Evolutionary conservation across 2,888 invertebrate species (phyloP).

Genomic region (Xylota segnis): DNA sequence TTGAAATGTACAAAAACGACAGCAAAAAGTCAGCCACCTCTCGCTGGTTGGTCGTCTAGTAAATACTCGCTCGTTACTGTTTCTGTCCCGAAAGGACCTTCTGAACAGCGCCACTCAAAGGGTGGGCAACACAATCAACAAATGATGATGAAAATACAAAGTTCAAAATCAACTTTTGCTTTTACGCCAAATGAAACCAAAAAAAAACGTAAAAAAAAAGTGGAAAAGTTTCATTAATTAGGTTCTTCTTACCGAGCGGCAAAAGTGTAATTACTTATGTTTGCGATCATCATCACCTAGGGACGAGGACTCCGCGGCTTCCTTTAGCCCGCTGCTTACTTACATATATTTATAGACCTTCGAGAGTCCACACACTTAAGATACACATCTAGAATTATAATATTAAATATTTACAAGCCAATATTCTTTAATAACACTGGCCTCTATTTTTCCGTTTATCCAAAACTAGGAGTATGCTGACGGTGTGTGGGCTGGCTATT

Average conservation of each 20-base stretch:
- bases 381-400: conserved; percentile 59
- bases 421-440: conserved; percentile 57
- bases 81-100: conserved; percentile 43
- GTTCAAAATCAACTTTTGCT: conserved; percentile 74
- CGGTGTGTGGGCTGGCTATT: conserved; percentile 44
- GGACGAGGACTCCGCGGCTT: conserved; percentile 24
- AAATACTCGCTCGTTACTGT: conserved; percentile 39
- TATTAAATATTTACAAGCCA: conserved; percentile 66
- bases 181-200: conserved; percentile 58
- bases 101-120: conserved; percentile 14
- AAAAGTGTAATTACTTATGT: conserved; percentile 72
- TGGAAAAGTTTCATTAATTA: conserved; percentile 73
- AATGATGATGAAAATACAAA: conserved; percentile 70
- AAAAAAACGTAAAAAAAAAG: conserved; percentile 31
- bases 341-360: conserved; percentile 7
- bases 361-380: conserved; percentile 37
- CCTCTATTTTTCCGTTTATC: conserved; percentile 36
- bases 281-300: conserved; percentile 56
- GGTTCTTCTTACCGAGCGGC: conserved; percentile 71
- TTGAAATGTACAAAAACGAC: conserved; percentile 82
- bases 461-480: conserved; percentile 27
- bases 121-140: conserved; percentile 57
- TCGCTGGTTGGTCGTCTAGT: conserved; percentile 19
- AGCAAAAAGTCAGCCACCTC: conserved; percentile 52
- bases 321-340: neutral